Evolutionary conservation across 2,888 invertebrate genomes (phyloP).

Genomic region (Thelaira solivaga): DNA sequence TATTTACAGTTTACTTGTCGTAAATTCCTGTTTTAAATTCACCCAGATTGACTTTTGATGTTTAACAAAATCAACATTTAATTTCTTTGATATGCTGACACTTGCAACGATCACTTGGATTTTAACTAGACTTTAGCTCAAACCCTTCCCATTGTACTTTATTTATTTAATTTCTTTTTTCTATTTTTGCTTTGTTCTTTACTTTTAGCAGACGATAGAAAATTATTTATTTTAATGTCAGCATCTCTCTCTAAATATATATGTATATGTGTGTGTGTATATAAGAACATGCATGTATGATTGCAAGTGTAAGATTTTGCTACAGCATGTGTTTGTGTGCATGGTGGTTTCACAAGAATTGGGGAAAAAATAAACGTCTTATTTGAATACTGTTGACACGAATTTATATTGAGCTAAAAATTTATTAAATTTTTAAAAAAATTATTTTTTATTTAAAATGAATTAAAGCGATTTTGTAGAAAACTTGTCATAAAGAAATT

Average conservation of each 20-base stretch:
- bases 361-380: not conserved
- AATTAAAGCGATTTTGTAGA: too few relatives aligned
- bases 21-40: too few relatives aligned
- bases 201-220: conserved; percentile 52
- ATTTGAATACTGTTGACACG: not conserved
- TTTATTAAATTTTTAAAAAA: not conserved
- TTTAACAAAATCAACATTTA: too few relatives aligned
- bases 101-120: not conserved
- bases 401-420: too few relatives aligned
- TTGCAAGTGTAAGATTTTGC: not conserved
- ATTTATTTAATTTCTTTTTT: conserved; percentile 5
- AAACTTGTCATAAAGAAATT: too few relatives aligned
- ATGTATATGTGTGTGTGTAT: not conserved
- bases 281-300: not conserved
- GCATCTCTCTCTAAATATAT: conserved; percentile 35
- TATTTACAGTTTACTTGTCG: too few relatives aligned
- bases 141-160: conserved; percentile 12
- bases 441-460: not conserved
- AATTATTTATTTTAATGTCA: conserved; percentile 62
- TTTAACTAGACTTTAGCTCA: not conserved
- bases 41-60: too few relatives aligned
- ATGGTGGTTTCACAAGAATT: not conserved
- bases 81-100: too few relatives aligned
- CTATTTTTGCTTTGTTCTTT: not conserved
- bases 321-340: not conserved